These are phyloP conservation scores for Lithosia quadra DNA, from an alignment of 2,888 invertebrate genomes.

Conservation along the genomic window DNA sequence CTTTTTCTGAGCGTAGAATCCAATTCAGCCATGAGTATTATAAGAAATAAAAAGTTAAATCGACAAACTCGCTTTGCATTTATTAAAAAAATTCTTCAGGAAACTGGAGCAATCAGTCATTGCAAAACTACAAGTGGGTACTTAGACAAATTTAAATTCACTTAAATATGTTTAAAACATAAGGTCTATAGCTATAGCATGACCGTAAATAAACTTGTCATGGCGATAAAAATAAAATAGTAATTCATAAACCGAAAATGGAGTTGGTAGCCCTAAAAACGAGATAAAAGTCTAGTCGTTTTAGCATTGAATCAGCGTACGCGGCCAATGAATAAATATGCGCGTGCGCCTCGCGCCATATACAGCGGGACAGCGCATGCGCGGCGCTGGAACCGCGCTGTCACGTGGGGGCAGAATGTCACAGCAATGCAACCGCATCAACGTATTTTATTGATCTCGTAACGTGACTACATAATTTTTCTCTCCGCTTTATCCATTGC, in stretches of 20 bases:
- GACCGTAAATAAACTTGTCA: slow-evolving; percentile 44
- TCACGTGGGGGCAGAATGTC: slow-evolving; percentile 66
- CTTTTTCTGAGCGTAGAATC: neutral
- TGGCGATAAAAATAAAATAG: slow-evolving; percentile 39
- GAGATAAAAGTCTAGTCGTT: slow-evolving; percentile 59
- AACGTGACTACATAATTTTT: neutral
- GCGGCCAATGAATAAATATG: slow-evolving; percentile 74
- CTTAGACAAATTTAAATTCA: slow-evolving; percentile 29
- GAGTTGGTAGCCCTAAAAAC: slow-evolving; percentile 55
- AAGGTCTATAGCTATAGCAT: slow-evolving; percentile 16
- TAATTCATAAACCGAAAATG: slow-evolving; percentile 53
- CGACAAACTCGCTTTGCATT: slow-evolving; percentile 15
- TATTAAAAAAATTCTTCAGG: slow-evolving; percentile 23
- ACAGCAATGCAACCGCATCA: slow-evolving; percentile 41
- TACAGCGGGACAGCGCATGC: slow-evolving; percentile 68
- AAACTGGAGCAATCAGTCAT: slow-evolving; percentile 13
- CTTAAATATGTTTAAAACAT: slow-evolving; percentile 42
- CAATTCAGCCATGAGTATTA: no score
- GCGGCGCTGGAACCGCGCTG: slow-evolving; percentile 53
- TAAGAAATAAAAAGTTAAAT: neutral
- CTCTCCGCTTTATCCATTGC: no score
- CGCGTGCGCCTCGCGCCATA: slow-evolving; percentile 69
- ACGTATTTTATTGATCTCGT: slow-evolving; percentile 37
- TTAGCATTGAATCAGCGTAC: slow-evolving; percentile 68
- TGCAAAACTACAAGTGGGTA: slow-evolving; percentile 24